Percentiles rank a stretch among this genome's conserved stretches.
Conservation (phyloP, 2,113 vertebrate genomes). For the Thamnaconus septentrionalis region DNA sequence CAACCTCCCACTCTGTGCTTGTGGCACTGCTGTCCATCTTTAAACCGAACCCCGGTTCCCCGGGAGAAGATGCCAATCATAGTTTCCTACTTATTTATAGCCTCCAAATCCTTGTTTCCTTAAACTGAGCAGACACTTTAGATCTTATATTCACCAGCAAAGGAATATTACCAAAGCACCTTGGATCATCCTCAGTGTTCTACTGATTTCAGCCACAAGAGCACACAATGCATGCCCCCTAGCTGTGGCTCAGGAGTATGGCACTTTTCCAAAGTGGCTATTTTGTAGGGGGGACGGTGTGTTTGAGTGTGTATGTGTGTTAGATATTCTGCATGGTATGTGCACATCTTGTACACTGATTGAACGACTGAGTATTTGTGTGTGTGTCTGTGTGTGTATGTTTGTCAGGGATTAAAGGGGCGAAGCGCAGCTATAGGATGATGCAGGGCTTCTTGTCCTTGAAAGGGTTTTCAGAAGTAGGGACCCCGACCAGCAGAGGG, state of each 20-base stretch:
- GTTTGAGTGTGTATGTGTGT: conserved; percentile 3
- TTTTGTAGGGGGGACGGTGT: conserved; percentile 36
- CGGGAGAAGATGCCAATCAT: conserved; percentile 24
- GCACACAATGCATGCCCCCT: conserved; percentile 49
- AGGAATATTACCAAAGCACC: conserved; percentile 66
- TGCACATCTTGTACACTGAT: conserved; percentile 4
- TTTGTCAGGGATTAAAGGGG: conserved; percentile 19
- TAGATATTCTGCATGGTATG: background rate
- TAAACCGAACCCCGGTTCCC: conserved; percentile 33
- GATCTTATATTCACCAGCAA: conserved; percentile 57
- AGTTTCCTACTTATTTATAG: conserved; percentile 32
- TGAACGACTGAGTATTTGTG: conserved; percentile 5
- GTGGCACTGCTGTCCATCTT: conserved; percentile 30
- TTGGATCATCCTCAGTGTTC: conserved; percentile 59
- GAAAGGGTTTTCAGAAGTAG: conserved; percentile 95
- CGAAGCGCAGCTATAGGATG: conserved; percentile 83
- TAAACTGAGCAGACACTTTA: conserved; percentile 44
- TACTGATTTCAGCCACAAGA: conserved; percentile 52
- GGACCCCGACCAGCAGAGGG: conserved; percentile 92
- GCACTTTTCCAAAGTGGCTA: conserved; percentile 66
- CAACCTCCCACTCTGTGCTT: conserved; percentile 46
- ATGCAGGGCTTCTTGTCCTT: conserved; percentile 98
- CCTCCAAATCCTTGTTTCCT: conserved; percentile 59
- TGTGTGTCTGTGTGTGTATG: conserved; percentile 21
- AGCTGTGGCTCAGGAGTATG: conserved; percentile 56